Percentiles rank a stretch among this genome's conserved stretches.
These are phyloP conservation scores for Hippopotamus amphibius DNA, from an alignment of 2,113 vertebrate species.

Conservation along the genomic window DNA sequence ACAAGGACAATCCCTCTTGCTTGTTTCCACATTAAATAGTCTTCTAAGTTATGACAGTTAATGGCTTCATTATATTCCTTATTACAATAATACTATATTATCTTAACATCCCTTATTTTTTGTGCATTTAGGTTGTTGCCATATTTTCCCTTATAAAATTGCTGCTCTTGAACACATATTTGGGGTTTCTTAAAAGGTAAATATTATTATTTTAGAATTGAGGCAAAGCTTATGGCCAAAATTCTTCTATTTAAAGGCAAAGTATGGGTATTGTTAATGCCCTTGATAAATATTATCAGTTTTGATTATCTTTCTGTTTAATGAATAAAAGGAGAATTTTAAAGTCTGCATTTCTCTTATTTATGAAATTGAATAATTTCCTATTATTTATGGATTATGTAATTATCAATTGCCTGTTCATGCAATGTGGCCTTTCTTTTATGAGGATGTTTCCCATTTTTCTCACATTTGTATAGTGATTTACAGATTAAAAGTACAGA, in stretches of 20 bases:
- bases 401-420: not conserved
- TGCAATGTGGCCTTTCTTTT: not conserved
- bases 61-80: not conserved
- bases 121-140: not conserved
- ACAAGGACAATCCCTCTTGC: not conserved
- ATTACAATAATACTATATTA: not conserved
- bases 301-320: not conserved
- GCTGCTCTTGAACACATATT: not conserved
- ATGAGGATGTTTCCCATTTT: not conserved
- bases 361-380: not conserved
- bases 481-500: not conserved
- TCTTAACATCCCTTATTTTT: not conserved
- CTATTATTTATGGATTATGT: not conserved
- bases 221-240: not conserved
- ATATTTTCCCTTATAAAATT: not conserved
- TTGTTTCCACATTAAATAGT: not conserved
- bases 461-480: not conserved
- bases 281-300: not conserved
- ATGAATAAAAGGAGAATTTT: not conserved
- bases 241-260: not conserved
- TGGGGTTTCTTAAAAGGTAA: not conserved
- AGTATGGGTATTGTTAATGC: not conserved
- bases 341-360: not conserved
- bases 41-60: not conserved
- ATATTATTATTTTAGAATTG: not conserved